These are phyloP conservation scores for Archocentrus centrarchus DNA, from an alignment of 2,113 vertebrate species.

Conservation along the genomic window DNA sequence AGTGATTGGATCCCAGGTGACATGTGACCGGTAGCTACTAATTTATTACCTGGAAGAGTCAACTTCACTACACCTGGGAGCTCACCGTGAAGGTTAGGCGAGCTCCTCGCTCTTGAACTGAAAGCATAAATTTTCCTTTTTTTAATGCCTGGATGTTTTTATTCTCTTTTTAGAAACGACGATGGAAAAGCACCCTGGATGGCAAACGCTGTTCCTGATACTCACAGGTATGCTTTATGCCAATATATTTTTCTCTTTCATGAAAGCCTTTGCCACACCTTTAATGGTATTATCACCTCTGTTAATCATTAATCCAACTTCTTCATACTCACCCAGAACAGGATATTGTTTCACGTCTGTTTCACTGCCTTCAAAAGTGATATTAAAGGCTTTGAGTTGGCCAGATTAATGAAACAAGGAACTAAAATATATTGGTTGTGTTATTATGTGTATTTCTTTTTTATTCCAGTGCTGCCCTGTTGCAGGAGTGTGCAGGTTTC, in stretches of 20 bases:
- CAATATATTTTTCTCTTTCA: constrained; percentile 21
- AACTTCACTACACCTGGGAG: constrained; percentile 29
- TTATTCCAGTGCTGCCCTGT: constrained; percentile 78
- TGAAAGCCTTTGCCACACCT: constrained; percentile 55
- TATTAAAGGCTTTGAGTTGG: not conserved
- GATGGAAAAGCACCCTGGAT: not conserved
- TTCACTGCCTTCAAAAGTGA: too few relatives aligned
- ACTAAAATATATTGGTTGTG: not conserved
- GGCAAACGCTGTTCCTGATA: constrained; percentile 50
- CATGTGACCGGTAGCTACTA: constrained; percentile 65
- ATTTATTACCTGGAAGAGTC: constrained; percentile 64
- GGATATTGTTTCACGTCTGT: not conserved
- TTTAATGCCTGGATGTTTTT: not conserved
- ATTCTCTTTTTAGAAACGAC: constrained; percentile 17
- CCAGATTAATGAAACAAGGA: not conserved
- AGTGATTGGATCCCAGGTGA: constrained; percentile 62
- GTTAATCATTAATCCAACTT: constrained; percentile 67
- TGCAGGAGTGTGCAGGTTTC: constrained; percentile 77
- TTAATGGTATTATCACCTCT: constrained; percentile 1
- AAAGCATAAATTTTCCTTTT: not conserved
- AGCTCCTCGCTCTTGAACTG: constrained; percentile 5
- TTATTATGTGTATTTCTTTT: not conserved
- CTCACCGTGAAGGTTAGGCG: constrained; percentile 58
- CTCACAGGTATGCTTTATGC: constrained; percentile 65
- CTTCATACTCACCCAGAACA: constrained; percentile 20